Base-by-base conservation (phyloP, 1,140 invertebrate species). In the Drosophila guanche region DNA sequence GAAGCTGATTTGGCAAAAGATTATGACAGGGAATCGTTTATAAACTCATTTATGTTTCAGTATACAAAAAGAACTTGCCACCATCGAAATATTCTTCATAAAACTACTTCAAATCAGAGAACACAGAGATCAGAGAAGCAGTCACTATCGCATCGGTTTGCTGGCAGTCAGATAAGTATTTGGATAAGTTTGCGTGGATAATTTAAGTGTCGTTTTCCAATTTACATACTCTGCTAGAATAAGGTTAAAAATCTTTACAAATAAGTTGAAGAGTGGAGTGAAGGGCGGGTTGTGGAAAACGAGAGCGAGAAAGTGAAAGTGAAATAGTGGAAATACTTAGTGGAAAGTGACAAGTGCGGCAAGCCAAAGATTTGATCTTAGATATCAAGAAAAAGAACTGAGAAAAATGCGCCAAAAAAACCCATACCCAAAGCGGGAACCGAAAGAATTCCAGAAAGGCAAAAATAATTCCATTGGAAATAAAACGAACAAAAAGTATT, bases 401-500 rank as follows among this genome's bases (percentile, higher is more conserved):
- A 12, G 22, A 25, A 37, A 27, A 53, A 29, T 45, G 50, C 12
- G 45, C 29, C 20, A 41, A 12, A 43, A 5, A 41, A 55, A 47
- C 7, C 40, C 14, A 41, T 16, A 55, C 55, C 10, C 20, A 16
- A 55, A 59, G 1, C 1, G n/a, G 10, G 25, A 60, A 51, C 46
- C 37, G 16, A 52, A 54, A 62, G n/a, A 42, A 66, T 63, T 61
- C 48, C 72, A 66, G 10, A 33, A 29, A 48, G 16, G 65, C 50
- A 80, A 70, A 68, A 70, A 68, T 46, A 61, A 66, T 88, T 88
- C 83, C 79, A 79, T 57, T 66, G 83, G 83, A 88, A 88, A 83
- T 89, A 88, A 88, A 88, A 69, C 80, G 29, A 55, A 14, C 41
- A 37, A 65, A 54, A 52, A 58, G 41, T 66, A 67, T 60, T 61